These are phyloP conservation scores for Tympanuchus pallidicinctus DNA, from an alignment of 2,113 vertebrate species.

Conservation along the genomic window DNA sequence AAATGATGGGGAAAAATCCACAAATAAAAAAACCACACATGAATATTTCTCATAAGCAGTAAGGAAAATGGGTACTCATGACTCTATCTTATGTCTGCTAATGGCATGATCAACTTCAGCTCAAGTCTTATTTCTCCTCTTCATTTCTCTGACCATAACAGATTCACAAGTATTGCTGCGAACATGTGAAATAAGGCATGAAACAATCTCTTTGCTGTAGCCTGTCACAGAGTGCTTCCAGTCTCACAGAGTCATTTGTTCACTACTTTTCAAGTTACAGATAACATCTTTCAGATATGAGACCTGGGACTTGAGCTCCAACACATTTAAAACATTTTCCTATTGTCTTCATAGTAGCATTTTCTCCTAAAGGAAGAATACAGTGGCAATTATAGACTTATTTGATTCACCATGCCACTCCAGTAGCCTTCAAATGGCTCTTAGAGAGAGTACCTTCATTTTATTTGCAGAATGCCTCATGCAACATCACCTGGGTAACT, in stretches of 20 bases:
- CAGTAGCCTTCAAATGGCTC: background rate
- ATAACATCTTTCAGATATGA: background rate
- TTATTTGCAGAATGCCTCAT: slow-evolving; percentile 16
- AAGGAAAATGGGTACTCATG: background rate
- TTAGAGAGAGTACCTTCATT: background rate
- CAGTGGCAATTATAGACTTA: background rate
- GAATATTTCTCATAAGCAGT: background rate
- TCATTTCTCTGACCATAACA: background rate
- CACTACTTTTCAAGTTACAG: background rate
- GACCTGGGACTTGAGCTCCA: background rate
- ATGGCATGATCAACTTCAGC: background rate
- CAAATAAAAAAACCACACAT: background rate
- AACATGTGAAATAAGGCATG: background rate
- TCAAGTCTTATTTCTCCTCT: background rate
- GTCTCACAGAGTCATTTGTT: background rate
- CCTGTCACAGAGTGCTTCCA: background rate
- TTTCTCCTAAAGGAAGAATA: background rate
- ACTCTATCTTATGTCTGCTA: background rate
- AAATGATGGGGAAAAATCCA: background rate
- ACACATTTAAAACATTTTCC: background rate
- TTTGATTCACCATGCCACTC: background rate
- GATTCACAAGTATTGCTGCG: background rate
- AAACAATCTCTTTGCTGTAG: background rate
- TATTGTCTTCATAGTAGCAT: background rate
- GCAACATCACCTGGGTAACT: background rate